phyloP scores from a whole-genome alignment of 2,113 vertebrate species.

The Sinocyclocheilus grahami region DNA sequence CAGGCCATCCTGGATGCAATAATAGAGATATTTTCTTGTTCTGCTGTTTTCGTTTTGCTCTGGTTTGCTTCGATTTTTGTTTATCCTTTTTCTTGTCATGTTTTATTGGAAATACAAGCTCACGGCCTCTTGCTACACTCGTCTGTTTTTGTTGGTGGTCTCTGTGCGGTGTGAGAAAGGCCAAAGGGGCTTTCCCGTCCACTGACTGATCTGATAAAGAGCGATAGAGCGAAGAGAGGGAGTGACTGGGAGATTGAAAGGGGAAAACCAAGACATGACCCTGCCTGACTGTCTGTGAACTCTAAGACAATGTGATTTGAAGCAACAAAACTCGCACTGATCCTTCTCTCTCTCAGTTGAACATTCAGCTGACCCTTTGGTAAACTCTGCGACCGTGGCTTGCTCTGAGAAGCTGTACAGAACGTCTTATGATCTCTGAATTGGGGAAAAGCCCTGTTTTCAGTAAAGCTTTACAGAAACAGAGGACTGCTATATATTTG shows the following conservation, averaged over 20 bases:
- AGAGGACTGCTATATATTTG: neutral
- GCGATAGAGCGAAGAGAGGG: slow-evolving; percentile 10
- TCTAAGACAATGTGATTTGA: neutral
- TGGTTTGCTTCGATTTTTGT: neutral
- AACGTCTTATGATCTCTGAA: neutral
- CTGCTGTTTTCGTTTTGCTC: neutral
- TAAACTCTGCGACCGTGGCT: neutral
- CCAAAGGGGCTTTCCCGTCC: slow-evolving; percentile 58
- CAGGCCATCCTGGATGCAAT: neutral
- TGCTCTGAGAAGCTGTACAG: neutral
- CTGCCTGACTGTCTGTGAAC: slow-evolving; percentile 26
- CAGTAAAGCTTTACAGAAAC: neutral
- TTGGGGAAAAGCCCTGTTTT: neutral
- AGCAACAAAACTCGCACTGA: neutral
- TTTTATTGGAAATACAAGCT: slow-evolving; percentile 5
- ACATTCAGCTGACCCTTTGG: neutral
- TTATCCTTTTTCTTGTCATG: neutral
- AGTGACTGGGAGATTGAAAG: slow-evolving; percentile 47
- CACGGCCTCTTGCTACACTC: slow-evolving; percentile 1
- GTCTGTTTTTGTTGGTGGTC: slow-evolving; percentile 46
- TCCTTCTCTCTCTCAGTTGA: slow-evolving; percentile 13
- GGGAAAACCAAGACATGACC: slow-evolving; percentile 55
- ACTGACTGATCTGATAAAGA: slow-evolving; percentile 52
- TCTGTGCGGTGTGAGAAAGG: slow-evolving; percentile 54
- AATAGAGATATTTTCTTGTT: neutral